Evolutionary conservation across 2,888 invertebrate species (phyloP).

Genomic region (Melieria omissa): DNA sequence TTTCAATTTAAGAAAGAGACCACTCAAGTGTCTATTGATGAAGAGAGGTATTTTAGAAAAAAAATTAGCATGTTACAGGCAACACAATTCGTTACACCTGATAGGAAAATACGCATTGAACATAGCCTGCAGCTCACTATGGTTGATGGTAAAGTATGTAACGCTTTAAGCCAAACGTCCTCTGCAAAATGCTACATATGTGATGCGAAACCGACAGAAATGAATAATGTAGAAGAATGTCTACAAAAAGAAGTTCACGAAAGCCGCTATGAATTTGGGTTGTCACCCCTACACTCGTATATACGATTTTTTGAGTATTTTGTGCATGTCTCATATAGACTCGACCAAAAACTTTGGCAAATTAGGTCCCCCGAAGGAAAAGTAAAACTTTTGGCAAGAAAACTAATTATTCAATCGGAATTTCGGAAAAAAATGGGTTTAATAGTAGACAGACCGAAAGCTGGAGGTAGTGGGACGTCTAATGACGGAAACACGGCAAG

Average conservation of each 20-base stretch:
- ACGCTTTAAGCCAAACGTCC: conserved; percentile 41
- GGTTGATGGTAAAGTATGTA: conserved; percentile 45
- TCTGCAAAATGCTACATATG: conserved; percentile 42
- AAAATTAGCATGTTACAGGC: conserved; percentile 38
- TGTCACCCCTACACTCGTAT: conserved; percentile 35
- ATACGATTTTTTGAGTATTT: conserved; percentile 43
- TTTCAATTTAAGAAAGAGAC: conserved; percentile 36
- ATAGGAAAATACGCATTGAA: conserved; percentile 27
- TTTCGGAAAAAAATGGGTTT: conserved; percentile 37
- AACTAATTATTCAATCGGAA: conserved; percentile 20
- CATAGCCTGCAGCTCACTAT: conserved; percentile 41
- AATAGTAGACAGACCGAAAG: conserved; percentile 36
- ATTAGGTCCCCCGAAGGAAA: conserved; percentile 23
- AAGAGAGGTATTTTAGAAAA: conserved; percentile 31
- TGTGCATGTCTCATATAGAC: conserved; percentile 34
- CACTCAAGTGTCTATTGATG: conserved; percentile 24
- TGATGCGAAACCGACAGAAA: conserved; percentile 39
- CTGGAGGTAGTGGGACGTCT: conserved; percentile 33
- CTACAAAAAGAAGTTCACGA: conserved; percentile 34
- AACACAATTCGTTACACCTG: conserved; percentile 19
- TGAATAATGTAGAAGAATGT: conserved; percentile 36
- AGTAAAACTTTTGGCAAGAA: conserved; percentile 29
- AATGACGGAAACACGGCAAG: conserved; percentile 42
- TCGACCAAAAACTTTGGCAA: conserved; percentile 39
- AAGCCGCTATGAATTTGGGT: conserved; percentile 23